Conservation (phyloP, 2,797 vertebrate species). For the Danio aesculapii region DNA sequence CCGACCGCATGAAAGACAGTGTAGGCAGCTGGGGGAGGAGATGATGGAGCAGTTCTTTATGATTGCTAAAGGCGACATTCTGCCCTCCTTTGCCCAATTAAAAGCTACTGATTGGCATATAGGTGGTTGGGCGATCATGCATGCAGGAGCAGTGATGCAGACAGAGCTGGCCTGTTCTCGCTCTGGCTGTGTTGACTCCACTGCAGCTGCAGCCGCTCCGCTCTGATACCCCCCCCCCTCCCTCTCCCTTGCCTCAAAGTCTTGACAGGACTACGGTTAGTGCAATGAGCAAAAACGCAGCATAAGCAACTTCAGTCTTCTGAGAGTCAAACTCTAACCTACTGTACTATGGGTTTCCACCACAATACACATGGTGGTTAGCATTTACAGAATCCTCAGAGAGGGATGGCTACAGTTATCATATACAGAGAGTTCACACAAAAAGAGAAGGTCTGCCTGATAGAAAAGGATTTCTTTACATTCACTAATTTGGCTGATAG, state of each 20-base stretch:
- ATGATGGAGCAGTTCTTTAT: slow-evolving; percentile 1
- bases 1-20: neutral
- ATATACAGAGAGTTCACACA: neutral
- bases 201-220: slow-evolving; percentile 52
- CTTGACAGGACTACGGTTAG: slow-evolving; percentile 36
- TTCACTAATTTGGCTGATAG: no score
- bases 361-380: slow-evolving; percentile 4
- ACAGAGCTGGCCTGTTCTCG: slow-evolving; percentile 56
- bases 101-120: slow-evolving; percentile 45
- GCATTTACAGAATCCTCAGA: neutral
- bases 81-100: slow-evolving; percentile 53
- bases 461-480: no score
- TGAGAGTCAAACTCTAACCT: slow-evolving; percentile 28
- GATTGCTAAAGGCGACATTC: slow-evolving; percentile 45
- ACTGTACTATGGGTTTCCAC: neutral
- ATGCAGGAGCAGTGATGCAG: slow-evolving; percentile 52
- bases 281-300: slow-evolving; percentile 7
- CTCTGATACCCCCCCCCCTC: neutral
- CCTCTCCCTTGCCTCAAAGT: slow-evolving; percentile 6
- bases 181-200: slow-evolving; percentile 37
- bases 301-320: slow-evolving; percentile 41
- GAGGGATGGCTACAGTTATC: neutral
- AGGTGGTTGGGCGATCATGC: slow-evolving; percentile 39
- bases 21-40: slow-evolving; percentile 18
- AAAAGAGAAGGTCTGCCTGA: neutral